Percentiles rank a stretch among this genome's conserved stretches.
phyloP scores from a whole-genome alignment of 2,888 invertebrate genomes.

The Ectobius pallidus region DNA sequence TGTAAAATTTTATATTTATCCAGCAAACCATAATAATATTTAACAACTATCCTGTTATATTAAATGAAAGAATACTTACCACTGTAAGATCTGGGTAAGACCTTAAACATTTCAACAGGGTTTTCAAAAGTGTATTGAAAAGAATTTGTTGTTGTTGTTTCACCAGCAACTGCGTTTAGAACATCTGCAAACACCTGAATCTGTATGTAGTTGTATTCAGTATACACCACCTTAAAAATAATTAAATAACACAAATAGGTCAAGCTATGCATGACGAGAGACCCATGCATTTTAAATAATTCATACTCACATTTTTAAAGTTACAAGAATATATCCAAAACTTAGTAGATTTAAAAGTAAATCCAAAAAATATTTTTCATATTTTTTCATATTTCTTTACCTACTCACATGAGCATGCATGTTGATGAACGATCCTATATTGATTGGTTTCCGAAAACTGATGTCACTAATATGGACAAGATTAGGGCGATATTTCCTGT shows the following conservation, averaged over 20 bases:
- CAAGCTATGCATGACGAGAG: too few relatives aligned
- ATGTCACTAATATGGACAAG: slow-evolving; percentile 73
- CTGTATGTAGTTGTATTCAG: slow-evolving; percentile 60
- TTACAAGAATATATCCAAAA: too few relatives aligned
- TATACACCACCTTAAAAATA: slow-evolving; percentile 59
- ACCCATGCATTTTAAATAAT: too few relatives aligned
- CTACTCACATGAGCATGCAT: slow-evolving; percentile 67
- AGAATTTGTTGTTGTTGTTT: slow-evolving; percentile 69
- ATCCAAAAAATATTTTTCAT: too few relatives aligned
- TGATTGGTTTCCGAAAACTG: slow-evolving; percentile 71
- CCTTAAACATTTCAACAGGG: slow-evolving; percentile 57
- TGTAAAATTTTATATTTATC: too few relatives aligned
- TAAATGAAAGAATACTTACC: slow-evolving; percentile 58
- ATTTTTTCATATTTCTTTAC: neutral
- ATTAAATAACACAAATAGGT: too few relatives aligned
- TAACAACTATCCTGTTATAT: too few relatives aligned
- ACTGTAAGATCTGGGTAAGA: slow-evolving; percentile 70
- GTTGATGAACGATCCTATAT: slow-evolving; percentile 71
- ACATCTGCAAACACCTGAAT: slow-evolving; percentile 72
- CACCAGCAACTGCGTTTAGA: slow-evolving; percentile 62
- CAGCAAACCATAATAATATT: too few relatives aligned
- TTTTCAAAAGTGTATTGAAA: slow-evolving; percentile 73
- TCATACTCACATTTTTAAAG: too few relatives aligned
- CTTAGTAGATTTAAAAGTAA: too few relatives aligned
- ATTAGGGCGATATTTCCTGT: slow-evolving; percentile 62